Evolutionary conservation across 35 echinoderm and acorn worm genomes (phyloP).

Genomic region (Holothuria glaberrima): DNA sequence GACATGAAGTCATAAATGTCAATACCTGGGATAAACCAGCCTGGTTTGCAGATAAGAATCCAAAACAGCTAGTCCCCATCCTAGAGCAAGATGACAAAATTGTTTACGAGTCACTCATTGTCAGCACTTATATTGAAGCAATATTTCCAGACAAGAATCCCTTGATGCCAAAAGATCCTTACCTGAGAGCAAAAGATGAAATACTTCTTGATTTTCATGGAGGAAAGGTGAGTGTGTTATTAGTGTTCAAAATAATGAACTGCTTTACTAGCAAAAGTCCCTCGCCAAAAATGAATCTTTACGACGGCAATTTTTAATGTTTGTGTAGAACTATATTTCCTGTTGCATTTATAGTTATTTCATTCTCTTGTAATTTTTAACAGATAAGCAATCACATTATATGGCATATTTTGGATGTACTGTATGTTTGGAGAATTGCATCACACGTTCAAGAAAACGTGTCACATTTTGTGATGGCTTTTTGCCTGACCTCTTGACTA

Average conservation of each 20-base stretch:
- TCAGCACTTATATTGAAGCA: conserved; percentile 62
- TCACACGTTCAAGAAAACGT: too few species aligned
- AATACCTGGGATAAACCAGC: conserved; percentile 72
- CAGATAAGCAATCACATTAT: too few species aligned
- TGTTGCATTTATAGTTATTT: not conserved
- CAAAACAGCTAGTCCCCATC: conserved; percentile 66
- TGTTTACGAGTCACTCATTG: conserved; percentile 74
- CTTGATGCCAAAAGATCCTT: conserved; percentile 65
- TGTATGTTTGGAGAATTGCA: too few species aligned
- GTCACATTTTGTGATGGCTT: too few species aligned
- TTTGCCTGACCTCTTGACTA: too few species aligned
- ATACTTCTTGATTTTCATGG: conserved; percentile 47
- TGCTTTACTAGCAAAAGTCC: not conserved
- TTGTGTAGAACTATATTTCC: not conserved
- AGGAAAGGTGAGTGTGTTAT: not conserved
- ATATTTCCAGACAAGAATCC: conserved; percentile 64
- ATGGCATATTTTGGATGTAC: too few species aligned
- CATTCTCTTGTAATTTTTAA: too few species aligned
- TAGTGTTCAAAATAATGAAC: not conserved
- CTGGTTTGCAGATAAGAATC: conserved; percentile 85
- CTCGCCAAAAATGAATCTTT: not conserved
- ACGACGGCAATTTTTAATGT: not conserved
- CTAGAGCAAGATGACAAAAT: conserved; percentile 77
- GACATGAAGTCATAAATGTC: conserved; percentile 76
- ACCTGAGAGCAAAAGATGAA: conserved; percentile 62